Evolutionary conservation across 1,140 invertebrate genomes (phyloP).

Genomic region (Pachyrhynchus sulphureomaculatus): DNA sequence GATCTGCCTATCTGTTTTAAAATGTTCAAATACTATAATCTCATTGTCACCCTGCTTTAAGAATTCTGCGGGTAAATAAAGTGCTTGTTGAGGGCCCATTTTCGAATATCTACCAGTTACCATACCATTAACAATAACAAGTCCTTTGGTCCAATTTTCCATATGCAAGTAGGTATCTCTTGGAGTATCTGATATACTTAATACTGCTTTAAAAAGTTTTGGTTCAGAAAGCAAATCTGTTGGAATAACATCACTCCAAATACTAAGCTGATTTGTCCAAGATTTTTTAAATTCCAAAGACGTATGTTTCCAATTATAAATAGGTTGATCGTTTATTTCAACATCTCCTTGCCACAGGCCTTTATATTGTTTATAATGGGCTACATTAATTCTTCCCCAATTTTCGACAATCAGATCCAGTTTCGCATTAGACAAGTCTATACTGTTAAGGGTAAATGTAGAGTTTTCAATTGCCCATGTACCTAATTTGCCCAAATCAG

Average conservation of each 20-base stretch:
- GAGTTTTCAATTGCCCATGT: constrained; percentile 51
- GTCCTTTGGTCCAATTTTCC: constrained; percentile 55
- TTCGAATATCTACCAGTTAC: constrained; percentile 61
- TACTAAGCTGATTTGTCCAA: constrained; percentile 44
- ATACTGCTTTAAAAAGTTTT: constrained; percentile 23
- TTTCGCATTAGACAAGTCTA: constrained; percentile 37
- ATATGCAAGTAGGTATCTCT: constrained; percentile 46
- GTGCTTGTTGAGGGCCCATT: constrained; percentile 59
- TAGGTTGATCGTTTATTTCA: constrained; percentile 28
- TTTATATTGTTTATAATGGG: constrained; percentile 48
- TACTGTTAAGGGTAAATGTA: constrained; percentile 25
- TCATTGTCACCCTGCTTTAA: constrained; percentile 55
- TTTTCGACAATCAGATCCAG: constrained; percentile 63
- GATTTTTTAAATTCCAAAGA: constrained; percentile 56
- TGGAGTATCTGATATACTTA: constrained; percentile 9
- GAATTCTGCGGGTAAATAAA: constrained; percentile 61
- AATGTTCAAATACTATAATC: constrained; percentile 48
- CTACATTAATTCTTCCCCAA: constrained; percentile 60
- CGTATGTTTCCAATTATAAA: constrained; percentile 55
- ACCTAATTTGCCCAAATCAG: constrained; percentile 50
- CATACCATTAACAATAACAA: constrained; percentile 65
- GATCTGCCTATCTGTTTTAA: constrained; percentile 26
- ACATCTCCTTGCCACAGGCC: constrained; percentile 26
- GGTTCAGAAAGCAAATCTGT: constrained; percentile 20
- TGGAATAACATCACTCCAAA: constrained; percentile 32